Conservation (phyloP, 2,113 vertebrate species). For the Leucoraja erinaceus region DNA sequence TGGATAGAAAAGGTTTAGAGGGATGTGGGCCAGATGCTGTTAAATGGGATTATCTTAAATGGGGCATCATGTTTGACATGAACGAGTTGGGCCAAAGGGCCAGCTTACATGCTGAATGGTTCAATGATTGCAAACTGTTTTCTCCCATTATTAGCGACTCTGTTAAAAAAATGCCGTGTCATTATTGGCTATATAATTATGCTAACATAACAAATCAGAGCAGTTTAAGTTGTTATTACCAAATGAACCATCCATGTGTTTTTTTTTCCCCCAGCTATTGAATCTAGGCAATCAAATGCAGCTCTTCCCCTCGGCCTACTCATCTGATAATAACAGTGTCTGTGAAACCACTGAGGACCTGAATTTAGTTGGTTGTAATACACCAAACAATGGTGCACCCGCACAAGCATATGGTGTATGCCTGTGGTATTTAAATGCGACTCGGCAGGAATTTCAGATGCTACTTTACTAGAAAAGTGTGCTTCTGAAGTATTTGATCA, state of each 20-base stretch:
- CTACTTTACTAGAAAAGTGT: background rate
- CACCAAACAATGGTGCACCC: background rate
- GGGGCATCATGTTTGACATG: no score
- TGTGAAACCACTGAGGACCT: background rate
- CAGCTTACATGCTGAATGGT: no score
- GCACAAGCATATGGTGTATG: background rate
- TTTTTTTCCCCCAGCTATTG: background rate
- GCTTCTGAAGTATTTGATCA: background rate
- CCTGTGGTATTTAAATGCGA: background rate
- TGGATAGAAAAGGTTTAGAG: no score
- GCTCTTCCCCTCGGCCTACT: background rate
- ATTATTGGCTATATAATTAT: background rate
- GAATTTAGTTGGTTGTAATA: background rate
- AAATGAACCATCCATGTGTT: background rate
- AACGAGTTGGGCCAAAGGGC: no score
- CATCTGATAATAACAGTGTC: background rate
- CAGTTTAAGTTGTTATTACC: background rate
- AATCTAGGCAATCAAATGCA: background rate
- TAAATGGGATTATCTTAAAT: no score
- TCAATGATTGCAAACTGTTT: background rate
- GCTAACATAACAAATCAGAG: background rate
- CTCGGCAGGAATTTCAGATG: background rate
- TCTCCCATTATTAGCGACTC: background rate
- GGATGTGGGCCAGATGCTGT: no score
- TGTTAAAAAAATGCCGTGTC: background rate